Evolutionary conservation across 30 jellyfish, hydroid and myxozoan genomes (phyloP).

Genomic region (Aurelia sp.): DNA sequence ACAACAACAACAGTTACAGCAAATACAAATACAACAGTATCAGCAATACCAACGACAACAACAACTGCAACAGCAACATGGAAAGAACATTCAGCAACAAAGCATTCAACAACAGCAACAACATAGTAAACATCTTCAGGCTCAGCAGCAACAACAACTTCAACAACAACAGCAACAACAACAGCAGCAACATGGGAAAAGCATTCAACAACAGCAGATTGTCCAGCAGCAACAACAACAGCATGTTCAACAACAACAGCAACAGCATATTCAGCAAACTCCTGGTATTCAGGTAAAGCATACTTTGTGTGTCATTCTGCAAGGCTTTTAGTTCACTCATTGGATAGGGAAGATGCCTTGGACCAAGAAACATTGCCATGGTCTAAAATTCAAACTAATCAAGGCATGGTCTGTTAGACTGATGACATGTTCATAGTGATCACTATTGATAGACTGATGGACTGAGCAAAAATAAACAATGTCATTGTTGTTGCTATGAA

Average conservation of each 20-base stretch:
- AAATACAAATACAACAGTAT: conserved; percentile 22
- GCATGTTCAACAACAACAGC: conserved; percentile 35
- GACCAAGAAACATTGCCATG: too few relatives aligned
- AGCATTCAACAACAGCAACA: conserved; percentile 44
- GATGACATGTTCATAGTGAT: too few relatives aligned
- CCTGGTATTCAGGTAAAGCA: conserved; percentile 59
- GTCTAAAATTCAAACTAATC: too few relatives aligned
- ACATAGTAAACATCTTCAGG: conserved; percentile 16
- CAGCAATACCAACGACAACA: conserved; percentile 40
- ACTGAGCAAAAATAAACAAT: too few relatives aligned
- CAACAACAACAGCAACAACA: conserved; percentile 55
- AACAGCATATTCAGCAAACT: conserved; percentile 55
- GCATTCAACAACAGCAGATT: conserved; percentile 25
- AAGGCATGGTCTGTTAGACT: too few relatives aligned
- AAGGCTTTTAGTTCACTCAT: too few relatives aligned
- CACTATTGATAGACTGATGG: too few relatives aligned
- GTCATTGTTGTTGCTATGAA: too few relatives aligned
- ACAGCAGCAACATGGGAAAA: conserved; percentile 60
- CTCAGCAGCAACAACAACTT: conserved; percentile 29
- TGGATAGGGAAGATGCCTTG: too few relatives aligned
- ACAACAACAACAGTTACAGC: conserved; percentile 38
- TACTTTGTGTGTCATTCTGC: too few relatives aligned
- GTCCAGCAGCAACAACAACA: conserved; percentile 43
- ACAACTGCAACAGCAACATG: conserved; percentile 46
- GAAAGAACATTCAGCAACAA: conserved; percentile 43